Conservation (phyloP, 64 coral and sea anemone species). For the Actinia equina region DNA sequence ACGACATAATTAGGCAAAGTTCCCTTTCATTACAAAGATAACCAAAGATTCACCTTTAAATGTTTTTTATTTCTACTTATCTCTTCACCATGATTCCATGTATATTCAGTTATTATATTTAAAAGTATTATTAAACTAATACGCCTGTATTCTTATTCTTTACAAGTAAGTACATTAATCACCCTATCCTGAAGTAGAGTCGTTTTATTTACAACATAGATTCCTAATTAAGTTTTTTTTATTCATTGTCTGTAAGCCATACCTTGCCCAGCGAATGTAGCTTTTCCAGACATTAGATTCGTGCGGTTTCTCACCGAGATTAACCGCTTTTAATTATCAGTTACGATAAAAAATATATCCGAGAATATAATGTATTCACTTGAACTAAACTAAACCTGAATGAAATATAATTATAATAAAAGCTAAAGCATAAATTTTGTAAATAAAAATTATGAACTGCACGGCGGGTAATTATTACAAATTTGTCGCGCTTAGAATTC, state of each 20-base stretch:
- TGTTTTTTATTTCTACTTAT: background rate
- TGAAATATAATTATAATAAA: background rate
- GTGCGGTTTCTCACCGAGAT: constrained; percentile 3
- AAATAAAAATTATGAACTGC: constrained; percentile 6
- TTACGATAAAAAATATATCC: constrained; percentile 8
- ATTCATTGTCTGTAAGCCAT: background rate
- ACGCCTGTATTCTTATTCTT: background rate
- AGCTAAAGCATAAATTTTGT: constrained; percentile 1
- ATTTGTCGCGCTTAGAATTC: background rate
- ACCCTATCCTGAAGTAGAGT: background rate
- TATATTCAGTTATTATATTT: background rate
- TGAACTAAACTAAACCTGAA: background rate
- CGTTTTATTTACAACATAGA: background rate
- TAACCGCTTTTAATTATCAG: background rate
- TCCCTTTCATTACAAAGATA: background rate
- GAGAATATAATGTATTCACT: background rate
- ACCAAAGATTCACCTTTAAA: background rate
- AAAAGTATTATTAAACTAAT: constrained; percentile 1
- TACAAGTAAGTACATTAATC: background rate
- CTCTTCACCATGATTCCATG: background rate
- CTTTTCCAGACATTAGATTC: constrained; percentile 1
- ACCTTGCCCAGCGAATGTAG: background rate
- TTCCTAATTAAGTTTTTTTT: background rate
- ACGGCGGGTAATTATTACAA: background rate
- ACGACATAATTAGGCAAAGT: background rate